Base-by-base conservation (phyloP, 2,797 vertebrate species). In the Sciaenops ocellatus region DNA sequence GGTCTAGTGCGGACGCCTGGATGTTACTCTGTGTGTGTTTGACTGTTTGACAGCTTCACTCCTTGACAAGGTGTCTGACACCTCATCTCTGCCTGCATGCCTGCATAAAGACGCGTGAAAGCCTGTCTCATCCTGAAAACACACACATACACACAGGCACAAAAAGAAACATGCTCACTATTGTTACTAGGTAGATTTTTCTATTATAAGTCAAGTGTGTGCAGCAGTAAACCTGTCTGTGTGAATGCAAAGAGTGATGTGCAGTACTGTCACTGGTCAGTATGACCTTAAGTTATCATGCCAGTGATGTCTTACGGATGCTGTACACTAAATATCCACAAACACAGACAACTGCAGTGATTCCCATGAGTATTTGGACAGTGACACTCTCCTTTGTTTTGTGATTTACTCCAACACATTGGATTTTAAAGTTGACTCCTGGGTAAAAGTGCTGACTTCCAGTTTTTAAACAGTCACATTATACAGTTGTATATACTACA, bases 11-110 rank as follows among this genome's bases (percentile, higher is more conserved):
- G 11, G 34, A 18, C 12, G 24, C 20, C 48, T 68, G 41, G 4
- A 5, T 50, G 72, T 28, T 47, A 30, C 0, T 48, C n/a, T 60
- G 54, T 57, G 46, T 63, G 69, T 71, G 57, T 54, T 16, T 17
- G 44, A 30, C 44, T 74, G 48, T 76, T 55, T 85, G 70, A 81
- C 82, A 79, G 59, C 50, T 79, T 78, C 75, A 51, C 75, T 85
- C 76, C 66, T 41, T 76, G 76, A 88, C 82, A 55, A 82, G 63
- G 22, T 70, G 88, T 91, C 87, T 88, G 83, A 85, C 90, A 84
- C 86, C 24, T 79, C 70, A 24, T 50, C 46, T 64, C 65, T 26
- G 52, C 65, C 67, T 65, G 34, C 22, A 20, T 16, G 59, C 55
- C n/a, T 79, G 72, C 34, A 22, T 59, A 26, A 72, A 79, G 65